Evolutionary conservation across 2,888 invertebrate genomes (phyloP).

Genomic region (Ennomos fuscantarius): DNA sequence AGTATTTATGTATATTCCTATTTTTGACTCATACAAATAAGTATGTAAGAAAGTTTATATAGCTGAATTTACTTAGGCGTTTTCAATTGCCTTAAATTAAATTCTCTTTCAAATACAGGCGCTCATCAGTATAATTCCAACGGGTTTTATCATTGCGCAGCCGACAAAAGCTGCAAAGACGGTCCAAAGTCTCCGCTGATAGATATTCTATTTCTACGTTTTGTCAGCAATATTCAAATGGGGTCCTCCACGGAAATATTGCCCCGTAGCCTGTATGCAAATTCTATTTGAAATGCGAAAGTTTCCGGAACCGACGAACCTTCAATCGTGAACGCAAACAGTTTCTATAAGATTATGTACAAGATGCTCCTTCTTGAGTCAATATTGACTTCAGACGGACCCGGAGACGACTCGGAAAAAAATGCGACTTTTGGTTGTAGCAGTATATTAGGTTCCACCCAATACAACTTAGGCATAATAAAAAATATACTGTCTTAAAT

Average conservation of each 20-base stretch:
- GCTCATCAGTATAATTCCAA: slow-evolving; percentile 17
- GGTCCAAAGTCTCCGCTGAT: slow-evolving; percentile 42
- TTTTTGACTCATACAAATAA: too few relatives aligned
- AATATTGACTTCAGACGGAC: slow-evolving; percentile 69
- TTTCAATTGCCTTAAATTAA: slow-evolving; percentile 18
- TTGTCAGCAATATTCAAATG: slow-evolving; percentile 78
- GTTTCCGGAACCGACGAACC: slow-evolving; percentile 71
- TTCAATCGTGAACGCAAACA: slow-evolving; percentile 78
- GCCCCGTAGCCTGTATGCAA: slow-evolving; percentile 78
- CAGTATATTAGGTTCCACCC: slow-evolving; percentile 7
- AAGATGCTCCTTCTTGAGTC: slow-evolving; percentile 71
- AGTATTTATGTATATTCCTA: too few relatives aligned
- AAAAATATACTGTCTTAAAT: too few relatives aligned
- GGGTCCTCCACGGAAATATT: slow-evolving; percentile 73
- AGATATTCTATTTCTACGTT: slow-evolving; percentile 61
- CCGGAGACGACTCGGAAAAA: slow-evolving; percentile 40
- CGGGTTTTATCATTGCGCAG: slow-evolving; percentile 14
- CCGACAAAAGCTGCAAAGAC: slow-evolving; percentile 30
- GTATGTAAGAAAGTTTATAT: too few relatives aligned
- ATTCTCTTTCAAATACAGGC: slow-evolving; percentile 6
- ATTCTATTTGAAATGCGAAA: slow-evolving; percentile 78
- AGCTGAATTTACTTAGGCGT: too few relatives aligned
- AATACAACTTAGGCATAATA: too few relatives aligned
- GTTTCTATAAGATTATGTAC: slow-evolving; percentile 81
- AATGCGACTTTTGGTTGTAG: slow-evolving; percentile 17